Evolutionary conservation across 1,140 invertebrate species (phyloP), one percentile per base, ranked within the genome.

Genomic region (Dendroctonus valens): DNA sequence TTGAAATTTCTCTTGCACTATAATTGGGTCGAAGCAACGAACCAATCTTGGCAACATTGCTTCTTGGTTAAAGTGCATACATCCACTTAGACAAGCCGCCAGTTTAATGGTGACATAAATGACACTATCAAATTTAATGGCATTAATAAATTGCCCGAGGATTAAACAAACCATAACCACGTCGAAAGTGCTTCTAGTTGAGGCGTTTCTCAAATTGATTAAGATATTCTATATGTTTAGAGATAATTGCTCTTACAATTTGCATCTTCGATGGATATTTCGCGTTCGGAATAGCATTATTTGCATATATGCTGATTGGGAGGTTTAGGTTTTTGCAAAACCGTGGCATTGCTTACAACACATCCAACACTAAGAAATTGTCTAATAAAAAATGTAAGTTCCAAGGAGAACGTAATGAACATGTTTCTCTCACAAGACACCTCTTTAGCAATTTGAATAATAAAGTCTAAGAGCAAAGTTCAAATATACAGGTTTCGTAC

Each of bases 81-180:
- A 58, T 50, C 42, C 54, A 65, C 62, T 65, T 65, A 65, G 44
- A 57, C 9, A 26, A 65, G 54, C 62, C 44, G 52, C n/a, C 60
- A 44, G 41, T 63, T 63, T 63, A 63, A 54, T 63, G 60, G 60
- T 44, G 50, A 63, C 60, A 63, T 63, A 54, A 63, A 53, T 63
- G 60, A 63, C 60, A 57, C 52, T 57, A 65, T 65, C 62, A 65
- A 65, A 63, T 54, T 63, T 54, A 54, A 63, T 63, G 41, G 60
- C 50, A 39, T 42, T 63, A 63, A 63, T 63, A 63, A 63, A 63
- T 63, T 44, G 51, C 51, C 48, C 44, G 14, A 7, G 41, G 60
- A 63, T 63, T 63, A 63, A 63, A 63, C 60, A 63, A 63, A 63
- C 60, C 60, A 63, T 63, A 63, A 63, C 60, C 60, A 54, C 60